Conservation (phyloP, 2,113 vertebrate species). For the Erpornis zantholeuca region DNA sequence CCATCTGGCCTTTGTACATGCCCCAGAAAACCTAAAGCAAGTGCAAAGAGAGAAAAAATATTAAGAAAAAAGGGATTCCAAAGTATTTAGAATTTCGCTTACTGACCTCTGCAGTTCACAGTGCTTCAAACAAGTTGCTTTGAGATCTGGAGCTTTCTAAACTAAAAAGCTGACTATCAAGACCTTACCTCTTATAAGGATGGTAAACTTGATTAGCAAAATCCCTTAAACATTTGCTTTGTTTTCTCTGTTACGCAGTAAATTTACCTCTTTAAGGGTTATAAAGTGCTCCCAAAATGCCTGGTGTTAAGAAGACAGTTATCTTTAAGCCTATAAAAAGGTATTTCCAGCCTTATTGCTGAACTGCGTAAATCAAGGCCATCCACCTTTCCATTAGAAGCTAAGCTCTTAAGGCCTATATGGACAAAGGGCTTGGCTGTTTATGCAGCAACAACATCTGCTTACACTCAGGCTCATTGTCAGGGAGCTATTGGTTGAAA, state of each 20-base stretch:
- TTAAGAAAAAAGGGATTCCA: neutral
- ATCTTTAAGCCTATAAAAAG: slow-evolving; percentile 26
- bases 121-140: neutral
- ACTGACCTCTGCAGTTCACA: neutral
- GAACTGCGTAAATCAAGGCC: slow-evolving; percentile 63
- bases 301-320: neutral
- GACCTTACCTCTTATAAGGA: neutral
- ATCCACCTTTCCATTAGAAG: slow-evolving; percentile 54
- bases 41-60: neutral
- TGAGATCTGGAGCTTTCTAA: neutral
- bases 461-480: slow-evolving; percentile 62
- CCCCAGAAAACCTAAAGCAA: neutral
- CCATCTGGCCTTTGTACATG: neutral
- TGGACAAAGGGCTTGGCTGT: slow-evolving; percentile 65
- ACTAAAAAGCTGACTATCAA: neutral
- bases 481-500: slow-evolving; percentile 61
- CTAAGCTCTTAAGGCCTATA: slow-evolving; percentile 44
- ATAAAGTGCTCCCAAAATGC: slow-evolving; percentile 28
- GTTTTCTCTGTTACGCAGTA: neutral
- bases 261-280: slow-evolving; percentile 39
- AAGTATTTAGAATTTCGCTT: neutral
- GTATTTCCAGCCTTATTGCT: slow-evolving; percentile 47
- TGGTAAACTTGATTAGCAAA: slow-evolving; percentile 13
- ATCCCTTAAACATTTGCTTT: slow-evolving; percentile 38
- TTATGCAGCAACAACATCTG: slow-evolving; percentile 65